These are phyloP conservation scores for Harpagoxenus sublaevis DNA, from an alignment of 2,888 invertebrate genomes.

Conservation along the genomic window DNA sequence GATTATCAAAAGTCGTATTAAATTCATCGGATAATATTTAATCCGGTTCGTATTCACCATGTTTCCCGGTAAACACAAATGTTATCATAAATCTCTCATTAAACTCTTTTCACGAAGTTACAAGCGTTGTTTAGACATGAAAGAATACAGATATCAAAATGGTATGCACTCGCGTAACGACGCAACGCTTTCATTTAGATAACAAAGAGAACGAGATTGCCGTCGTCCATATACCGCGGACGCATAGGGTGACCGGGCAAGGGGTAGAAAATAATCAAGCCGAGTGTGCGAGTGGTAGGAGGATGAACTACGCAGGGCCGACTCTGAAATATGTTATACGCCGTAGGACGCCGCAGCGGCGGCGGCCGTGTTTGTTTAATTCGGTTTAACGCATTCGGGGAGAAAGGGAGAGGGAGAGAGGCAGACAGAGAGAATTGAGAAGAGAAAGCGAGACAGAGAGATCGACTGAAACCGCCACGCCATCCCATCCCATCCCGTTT, in stretches of 20 bases:
- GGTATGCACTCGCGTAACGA: slow-evolving; percentile 52
- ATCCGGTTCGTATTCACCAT: not conserved
- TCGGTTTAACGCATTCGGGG: slow-evolving; percentile 70
- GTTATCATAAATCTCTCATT: slow-evolving; percentile 53
- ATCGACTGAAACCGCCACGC: slow-evolving; percentile 54
- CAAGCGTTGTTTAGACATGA: slow-evolving; percentile 46
- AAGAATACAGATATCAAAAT: slow-evolving; percentile 54
- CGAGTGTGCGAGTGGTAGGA: slow-evolving; percentile 39
- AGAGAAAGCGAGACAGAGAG: not conserved
- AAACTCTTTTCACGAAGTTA: slow-evolving; percentile 50
- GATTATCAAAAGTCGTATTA: not conserved
- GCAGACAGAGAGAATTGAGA: not conserved
- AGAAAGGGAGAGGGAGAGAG: not conserved
- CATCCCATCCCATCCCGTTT: slow-evolving; percentile 29
- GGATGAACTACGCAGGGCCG: slow-evolving; percentile 50
- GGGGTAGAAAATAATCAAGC: slow-evolving; percentile 57
- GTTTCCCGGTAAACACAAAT: not conserved
- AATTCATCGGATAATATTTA: slow-evolving; percentile 8
- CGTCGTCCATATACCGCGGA: slow-evolving; percentile 30
- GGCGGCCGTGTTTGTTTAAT: slow-evolving; percentile 75
- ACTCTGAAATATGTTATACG: slow-evolving; percentile 53
- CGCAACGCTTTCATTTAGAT: slow-evolving; percentile 55
- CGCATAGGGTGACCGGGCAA: slow-evolving; percentile 32
- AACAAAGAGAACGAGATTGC: slow-evolving; percentile 56
- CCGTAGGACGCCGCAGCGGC: slow-evolving; percentile 49